A percentile compares a stretch with the other conserved stretches of the same genome.
Evolutionary conservation across 2,888 invertebrate species (phyloP).

Genomic region (Drosophila suboccidentalis): DNA sequence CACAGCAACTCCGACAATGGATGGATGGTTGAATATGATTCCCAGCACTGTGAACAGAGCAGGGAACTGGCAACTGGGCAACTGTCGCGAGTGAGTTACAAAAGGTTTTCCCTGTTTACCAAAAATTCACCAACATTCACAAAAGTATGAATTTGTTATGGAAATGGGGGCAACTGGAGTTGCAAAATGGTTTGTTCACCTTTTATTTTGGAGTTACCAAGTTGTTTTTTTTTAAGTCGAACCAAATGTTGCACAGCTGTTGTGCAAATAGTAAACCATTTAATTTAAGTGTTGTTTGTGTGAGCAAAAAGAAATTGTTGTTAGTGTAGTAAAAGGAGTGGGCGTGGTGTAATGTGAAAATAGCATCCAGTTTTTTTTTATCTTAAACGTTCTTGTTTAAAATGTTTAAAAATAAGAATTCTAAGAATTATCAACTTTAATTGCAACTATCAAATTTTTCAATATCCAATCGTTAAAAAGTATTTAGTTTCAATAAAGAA

Average conservation of each 20-base stretch:
- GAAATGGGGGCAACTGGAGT: slow-evolving; percentile 7
- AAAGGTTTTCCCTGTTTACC: slow-evolving; percentile 81
- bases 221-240: slow-evolving; percentile 27
- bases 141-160: slow-evolving; percentile 6
- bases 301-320: neutral
- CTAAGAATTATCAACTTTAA: neutral
- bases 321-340: neutral
- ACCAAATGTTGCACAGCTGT: slow-evolving; percentile 74
- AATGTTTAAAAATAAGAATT: neutral
- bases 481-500: neutral
- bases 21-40: slow-evolving; percentile 5
- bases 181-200: slow-evolving; percentile 41
- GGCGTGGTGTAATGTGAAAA: neutral
- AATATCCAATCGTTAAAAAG: neutral
- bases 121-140: slow-evolving; percentile 60
- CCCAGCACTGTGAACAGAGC: neutral
- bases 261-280: slow-evolving; percentile 74
- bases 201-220: slow-evolving; percentile 40
- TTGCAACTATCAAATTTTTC: neutral
- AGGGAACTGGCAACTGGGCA: neutral
- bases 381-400: neutral
- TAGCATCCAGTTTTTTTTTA: neutral
- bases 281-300: slow-evolving; percentile 68
- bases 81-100: slow-evolving; percentile 70
- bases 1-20: slow-evolving; percentile 55